Evolutionary conservation across 2,797 vertebrate genomes (phyloP).

Genomic region (Allobates femoralis): DNA sequence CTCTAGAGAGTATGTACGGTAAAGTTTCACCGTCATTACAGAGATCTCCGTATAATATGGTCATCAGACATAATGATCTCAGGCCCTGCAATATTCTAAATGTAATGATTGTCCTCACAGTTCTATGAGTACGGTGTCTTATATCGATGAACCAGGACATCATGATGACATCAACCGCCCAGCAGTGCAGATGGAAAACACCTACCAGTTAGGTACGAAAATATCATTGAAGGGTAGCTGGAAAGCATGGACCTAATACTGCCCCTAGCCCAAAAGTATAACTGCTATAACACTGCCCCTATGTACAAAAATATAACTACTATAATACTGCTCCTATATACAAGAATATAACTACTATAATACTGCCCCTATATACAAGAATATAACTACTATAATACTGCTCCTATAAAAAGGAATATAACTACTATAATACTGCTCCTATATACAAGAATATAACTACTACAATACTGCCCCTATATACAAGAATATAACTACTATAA

Average conservation of each 20-base stretch:
- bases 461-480: constrained; percentile 1
- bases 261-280: not conserved
- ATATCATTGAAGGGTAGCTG: not conserved
- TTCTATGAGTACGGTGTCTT: constrained; percentile 78
- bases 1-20: constrained; percentile 81
- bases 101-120: constrained; percentile 68
- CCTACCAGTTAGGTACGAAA: constrained; percentile 77
- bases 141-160: constrained; percentile 79
- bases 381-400: constrained; percentile 14
- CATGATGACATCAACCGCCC: constrained; percentile 74
- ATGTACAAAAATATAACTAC: constrained; percentile 1
- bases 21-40: not conserved
- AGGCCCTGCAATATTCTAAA: not conserved
- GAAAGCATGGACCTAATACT: not conserved
- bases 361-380: constrained; percentile 8
- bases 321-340: constrained; percentile 3
- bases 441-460: constrained; percentile 11
- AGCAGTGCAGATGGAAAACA: constrained; percentile 79
- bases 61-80: not conserved
- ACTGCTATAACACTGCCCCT: not conserved
- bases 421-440: constrained; percentile 13
- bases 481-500: constrained; percentile 18
- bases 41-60: not conserved
- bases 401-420: not conserved
- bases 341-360: constrained; percentile 14